Percentiles rank a stretch among this genome's conserved stretches.
These are phyloP conservation scores for Tachysurus vachellii DNA, from an alignment of 2,113 vertebrate genomes.

Conservation along the genomic window DNA sequence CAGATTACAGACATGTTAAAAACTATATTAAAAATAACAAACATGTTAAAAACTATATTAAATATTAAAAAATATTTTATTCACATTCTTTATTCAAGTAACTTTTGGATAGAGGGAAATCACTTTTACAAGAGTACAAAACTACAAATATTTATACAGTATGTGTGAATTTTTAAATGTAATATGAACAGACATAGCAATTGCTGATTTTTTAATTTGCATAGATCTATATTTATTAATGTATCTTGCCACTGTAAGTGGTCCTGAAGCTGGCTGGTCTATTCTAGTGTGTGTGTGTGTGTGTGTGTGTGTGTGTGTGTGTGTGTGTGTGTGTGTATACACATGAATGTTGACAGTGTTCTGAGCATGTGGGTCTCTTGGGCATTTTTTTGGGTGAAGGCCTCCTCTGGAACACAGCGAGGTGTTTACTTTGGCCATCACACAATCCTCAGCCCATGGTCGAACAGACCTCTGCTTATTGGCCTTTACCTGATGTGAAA, in stretches of 20 bases:
- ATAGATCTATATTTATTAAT: not conserved
- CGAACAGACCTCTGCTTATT: slow-evolving; percentile 74
- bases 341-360: slow-evolving; percentile 77
- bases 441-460: slow-evolving; percentile 52
- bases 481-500: slow-evolving; percentile 63
- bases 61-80: no score
- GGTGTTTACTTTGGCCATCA: slow-evolving; percentile 75
- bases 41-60: no score
- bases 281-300: slow-evolving; percentile 47
- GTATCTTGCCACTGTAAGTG: not conserved
- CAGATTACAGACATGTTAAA: no score
- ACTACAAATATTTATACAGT: not conserved
- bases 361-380: slow-evolving; percentile 53
- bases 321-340: slow-evolving; percentile 10
- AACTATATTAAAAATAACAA: no score
- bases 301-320: not conserved
- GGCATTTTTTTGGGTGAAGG: slow-evolving; percentile 52
- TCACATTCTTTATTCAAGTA: not conserved
- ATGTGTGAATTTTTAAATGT: not conserved
- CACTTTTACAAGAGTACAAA: not conserved
- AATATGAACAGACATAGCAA: not conserved
- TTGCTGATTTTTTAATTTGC: not conserved
- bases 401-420: slow-evolving; percentile 58
- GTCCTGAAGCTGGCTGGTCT: slow-evolving; percentile 24
- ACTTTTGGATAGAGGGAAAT: not conserved